These are phyloP conservation scores for Zenarchopterus dispar DNA, from an alignment of 2,797 vertebrate species.

Conservation along the genomic window DNA sequence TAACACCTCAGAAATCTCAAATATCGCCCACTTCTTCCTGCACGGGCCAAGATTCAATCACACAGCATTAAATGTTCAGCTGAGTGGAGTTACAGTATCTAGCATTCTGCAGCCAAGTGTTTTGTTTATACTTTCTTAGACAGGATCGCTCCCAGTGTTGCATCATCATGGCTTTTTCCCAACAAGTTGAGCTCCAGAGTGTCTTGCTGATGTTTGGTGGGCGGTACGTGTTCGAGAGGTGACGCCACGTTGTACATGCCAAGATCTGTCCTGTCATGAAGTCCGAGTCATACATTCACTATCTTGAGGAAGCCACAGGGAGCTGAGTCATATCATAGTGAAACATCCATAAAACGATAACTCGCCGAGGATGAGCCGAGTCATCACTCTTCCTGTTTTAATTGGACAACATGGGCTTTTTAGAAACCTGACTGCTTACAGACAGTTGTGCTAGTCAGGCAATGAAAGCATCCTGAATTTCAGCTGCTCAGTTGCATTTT, in stretches of 20 bases:
- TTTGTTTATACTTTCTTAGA: conserved; percentile 51
- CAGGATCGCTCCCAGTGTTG: conserved; percentile 48
- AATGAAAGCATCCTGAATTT: conserved; percentile 42
- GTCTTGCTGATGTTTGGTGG: conserved; percentile 44
- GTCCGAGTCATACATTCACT: conserved; percentile 51
- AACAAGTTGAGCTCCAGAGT: conserved; percentile 51
- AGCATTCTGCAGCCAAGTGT: conserved; percentile 42
- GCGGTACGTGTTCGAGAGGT: conserved; percentile 30
- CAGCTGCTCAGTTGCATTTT: conserved; percentile 38
- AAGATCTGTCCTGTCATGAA: conserved; percentile 54
- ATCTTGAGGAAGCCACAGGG: conserved; percentile 71
- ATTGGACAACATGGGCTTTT: conserved; percentile 64
- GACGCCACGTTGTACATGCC: conserved; percentile 39
- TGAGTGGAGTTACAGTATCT: conserved; percentile 40
- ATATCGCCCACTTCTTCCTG: conserved; percentile 61
- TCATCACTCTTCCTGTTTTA: conserved; percentile 77
- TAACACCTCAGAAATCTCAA: conserved; percentile 57
- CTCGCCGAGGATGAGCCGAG: conserved; percentile 58
- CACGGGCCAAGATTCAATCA: conserved; percentile 26
- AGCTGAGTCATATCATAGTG: conserved; percentile 76
- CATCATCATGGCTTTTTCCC: conserved; percentile 65
- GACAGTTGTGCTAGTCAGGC: conserved; percentile 23
- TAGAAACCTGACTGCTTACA: conserved; percentile 49
- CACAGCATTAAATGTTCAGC: conserved; percentile 36
- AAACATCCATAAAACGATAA: conserved; percentile 59